Percentiles rank a stretch among this genome's conserved stretches.
Evolutionary conservation across 2,888 invertebrate species (phyloP).

Genomic region (Nezara viridula): DNA sequence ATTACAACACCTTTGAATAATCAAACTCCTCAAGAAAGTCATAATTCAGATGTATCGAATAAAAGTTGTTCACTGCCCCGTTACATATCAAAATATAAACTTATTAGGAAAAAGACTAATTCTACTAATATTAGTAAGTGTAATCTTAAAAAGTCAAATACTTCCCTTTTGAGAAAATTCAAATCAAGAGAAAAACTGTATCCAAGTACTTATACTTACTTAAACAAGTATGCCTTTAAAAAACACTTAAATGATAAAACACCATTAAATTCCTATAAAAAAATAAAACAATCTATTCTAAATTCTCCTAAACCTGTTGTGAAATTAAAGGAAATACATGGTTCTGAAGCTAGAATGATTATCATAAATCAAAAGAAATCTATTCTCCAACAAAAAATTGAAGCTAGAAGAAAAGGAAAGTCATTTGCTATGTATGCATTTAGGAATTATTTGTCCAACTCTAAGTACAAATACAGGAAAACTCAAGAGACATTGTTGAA

Average conservation of each 20-base stretch:
- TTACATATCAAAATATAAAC: conserved; percentile 49
- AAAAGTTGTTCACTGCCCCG: not conserved
- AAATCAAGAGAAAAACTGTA: not conserved
- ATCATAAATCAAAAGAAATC: conserved; percentile 35
- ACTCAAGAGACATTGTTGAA: not conserved
- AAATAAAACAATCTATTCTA: not conserved
- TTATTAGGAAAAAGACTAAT: conserved; percentile 24
- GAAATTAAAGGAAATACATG: not conserved
- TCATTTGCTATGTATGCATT: not conserved
- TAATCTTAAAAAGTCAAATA: conserved; percentile 37
- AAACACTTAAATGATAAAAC: not conserved
- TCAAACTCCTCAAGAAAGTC: not conserved
- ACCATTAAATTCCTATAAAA: not conserved
- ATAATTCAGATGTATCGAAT: not conserved
- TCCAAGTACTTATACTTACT: not conserved
- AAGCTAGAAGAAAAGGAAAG: conserved; percentile 53
- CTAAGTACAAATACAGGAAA: conserved; percentile 29
- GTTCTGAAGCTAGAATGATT: not conserved
- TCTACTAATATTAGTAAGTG: not conserved
- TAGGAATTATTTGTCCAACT: not conserved
- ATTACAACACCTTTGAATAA: not conserved
- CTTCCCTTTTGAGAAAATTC: not conserved
- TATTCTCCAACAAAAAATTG: conserved; percentile 53
- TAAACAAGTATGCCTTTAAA: conserved; percentile 7
- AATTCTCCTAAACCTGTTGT: not conserved